Evolutionary conservation across 2,797 vertebrate genomes (phyloP), one percentile per base, ranked within the genome.

Genomic region (Ambastaia sidthimunki): DNA sequence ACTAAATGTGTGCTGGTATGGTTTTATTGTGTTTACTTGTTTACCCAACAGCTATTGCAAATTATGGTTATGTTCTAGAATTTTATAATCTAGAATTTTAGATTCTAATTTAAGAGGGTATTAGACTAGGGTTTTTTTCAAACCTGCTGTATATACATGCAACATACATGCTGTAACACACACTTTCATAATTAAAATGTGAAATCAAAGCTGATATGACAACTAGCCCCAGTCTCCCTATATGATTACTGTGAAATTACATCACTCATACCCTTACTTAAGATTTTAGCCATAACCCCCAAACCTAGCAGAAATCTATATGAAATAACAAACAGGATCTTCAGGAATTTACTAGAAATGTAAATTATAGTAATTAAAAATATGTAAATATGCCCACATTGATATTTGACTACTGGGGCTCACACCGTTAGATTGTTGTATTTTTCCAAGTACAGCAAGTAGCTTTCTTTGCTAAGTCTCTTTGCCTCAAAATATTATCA

Each of bases 401-500:
- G 1, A 18, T 52, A 6, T 52, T 52, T 52, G 2, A n/a, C 1
- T 52, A n/a, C 18, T 52, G 15, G 48, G 48, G 15, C 18, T 50
- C 3, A 28, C 59, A 62, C 13, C 9, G 60, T 60, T 34, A 37
- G 62, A 37, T 23, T 59, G 4, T 59, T 65, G 31, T 37, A 12
- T 41, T n/a, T 15, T 16, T 9, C 23, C 18, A 18, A 63, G 60
- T 34, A 34, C 60, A 28, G 23, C 21, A 23, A 59, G 19, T 59
- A 25, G 23, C 4, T 31, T 37, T 65, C 4, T 10, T n/a, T 28
- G 57, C 13, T 15, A 34, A 18, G 15, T 44, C 31, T 79, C 60
- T 44, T 44, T 44, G 41, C 41, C 10, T 44, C 41, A 25, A 67
- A 71, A 50, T 41, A 57, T 41, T 75, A 71, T 67, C 66, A 81